Percentiles rank a stretch among this genome's conserved stretches.
These are phyloP conservation scores for Nomada ruficornis DNA, from an alignment of 2,888 invertebrate genomes.

Conservation along the genomic window DNA sequence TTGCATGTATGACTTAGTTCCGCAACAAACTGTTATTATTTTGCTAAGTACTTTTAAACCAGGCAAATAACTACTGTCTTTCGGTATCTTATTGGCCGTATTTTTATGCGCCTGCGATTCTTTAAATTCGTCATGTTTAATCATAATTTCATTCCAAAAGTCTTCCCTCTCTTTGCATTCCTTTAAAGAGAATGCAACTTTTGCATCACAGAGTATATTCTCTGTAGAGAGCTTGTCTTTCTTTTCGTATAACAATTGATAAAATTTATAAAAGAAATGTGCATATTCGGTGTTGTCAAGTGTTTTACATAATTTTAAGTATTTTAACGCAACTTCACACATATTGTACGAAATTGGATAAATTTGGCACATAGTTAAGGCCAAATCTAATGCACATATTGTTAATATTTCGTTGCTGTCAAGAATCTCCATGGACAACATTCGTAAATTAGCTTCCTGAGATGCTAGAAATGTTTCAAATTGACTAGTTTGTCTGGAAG, in stretches of 20 bases:
- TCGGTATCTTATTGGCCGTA: slow-evolving; percentile 39
- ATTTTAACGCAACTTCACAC: slow-evolving; percentile 79
- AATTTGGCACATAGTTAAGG: slow-evolving; percentile 76
- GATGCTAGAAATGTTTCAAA: slow-evolving; percentile 81
- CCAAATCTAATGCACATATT: slow-evolving; percentile 79
- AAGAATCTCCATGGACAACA: slow-evolving; percentile 61
- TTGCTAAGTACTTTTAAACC: slow-evolving; percentile 66
- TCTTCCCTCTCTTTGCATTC: slow-evolving; percentile 73
- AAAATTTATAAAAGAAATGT: slow-evolving; percentile 73
- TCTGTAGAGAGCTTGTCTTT: slow-evolving; percentile 65
- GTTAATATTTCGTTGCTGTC: slow-evolving; percentile 74
- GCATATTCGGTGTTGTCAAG: slow-evolving; percentile 69
- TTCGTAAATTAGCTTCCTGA: slow-evolving; percentile 74
- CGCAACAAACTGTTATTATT: slow-evolving; percentile 67
- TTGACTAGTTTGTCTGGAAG: slow-evolving; percentile 77
- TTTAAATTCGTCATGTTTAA: slow-evolving; percentile 58
- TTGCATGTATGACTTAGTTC: slow-evolving; percentile 70
- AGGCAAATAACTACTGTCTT: slow-evolving; percentile 46
- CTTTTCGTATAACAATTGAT: slow-evolving; percentile 72
- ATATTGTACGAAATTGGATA: slow-evolving; percentile 74
- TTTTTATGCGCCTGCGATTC: slow-evolving; percentile 43
- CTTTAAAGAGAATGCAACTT: slow-evolving; percentile 71
- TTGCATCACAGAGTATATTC: slow-evolving; percentile 74
- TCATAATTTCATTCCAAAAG: slow-evolving; percentile 74
- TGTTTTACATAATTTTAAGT: slow-evolving; percentile 73